Percentiles rank a stretch among this genome's conserved stretches.
These are phyloP conservation scores for Pantelozetes paolii DNA, from an alignment of 2,888 invertebrate genomes.

Conservation along the genomic window DNA sequence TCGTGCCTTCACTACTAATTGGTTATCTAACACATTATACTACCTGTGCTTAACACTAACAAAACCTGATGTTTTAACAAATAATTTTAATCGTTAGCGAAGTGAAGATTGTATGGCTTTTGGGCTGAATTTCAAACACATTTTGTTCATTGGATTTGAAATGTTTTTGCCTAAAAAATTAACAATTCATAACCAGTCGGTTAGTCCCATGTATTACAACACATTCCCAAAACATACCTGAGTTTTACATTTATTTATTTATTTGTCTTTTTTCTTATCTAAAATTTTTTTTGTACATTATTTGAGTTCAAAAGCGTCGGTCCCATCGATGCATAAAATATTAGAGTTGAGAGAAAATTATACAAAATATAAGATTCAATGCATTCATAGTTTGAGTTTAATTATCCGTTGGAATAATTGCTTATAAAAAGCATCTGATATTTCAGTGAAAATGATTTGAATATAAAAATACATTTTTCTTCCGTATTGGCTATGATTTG, in stretches of 20 bases:
- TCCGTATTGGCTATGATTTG: slow-evolving; percentile 12
- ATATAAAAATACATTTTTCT: too few relatives aligned
- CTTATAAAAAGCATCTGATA: too few relatives aligned
- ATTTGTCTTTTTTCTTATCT: too few relatives aligned
- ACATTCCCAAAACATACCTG: too few relatives aligned
- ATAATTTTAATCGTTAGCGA: too few relatives aligned
- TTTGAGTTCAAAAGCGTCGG: slow-evolving; percentile 14
- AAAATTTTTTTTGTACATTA: background rate
- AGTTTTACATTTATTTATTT: too few relatives aligned
- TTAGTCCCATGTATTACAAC: too few relatives aligned
- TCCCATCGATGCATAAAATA: background rate
- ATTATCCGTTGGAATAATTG: background rate
- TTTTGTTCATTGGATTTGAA: too few relatives aligned
- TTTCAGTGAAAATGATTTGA: background rate
- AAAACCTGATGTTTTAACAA: background rate
- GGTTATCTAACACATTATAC: background rate
- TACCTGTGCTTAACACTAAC: slow-evolving; percentile 8
- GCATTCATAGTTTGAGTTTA: background rate
- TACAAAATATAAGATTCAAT: background rate
- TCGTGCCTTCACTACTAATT: background rate
- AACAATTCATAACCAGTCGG: too few relatives aligned
- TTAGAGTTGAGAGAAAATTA: background rate
- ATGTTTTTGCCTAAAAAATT: too few relatives aligned
- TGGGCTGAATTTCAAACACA: too few relatives aligned
- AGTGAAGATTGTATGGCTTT: too few relatives aligned